A percentile compares a stretch with the other conserved stretches of the same genome.
These are phyloP conservation scores for Teleiodes luculella DNA, from an alignment of 2,888 invertebrate species.

Conservation along the genomic window DNA sequence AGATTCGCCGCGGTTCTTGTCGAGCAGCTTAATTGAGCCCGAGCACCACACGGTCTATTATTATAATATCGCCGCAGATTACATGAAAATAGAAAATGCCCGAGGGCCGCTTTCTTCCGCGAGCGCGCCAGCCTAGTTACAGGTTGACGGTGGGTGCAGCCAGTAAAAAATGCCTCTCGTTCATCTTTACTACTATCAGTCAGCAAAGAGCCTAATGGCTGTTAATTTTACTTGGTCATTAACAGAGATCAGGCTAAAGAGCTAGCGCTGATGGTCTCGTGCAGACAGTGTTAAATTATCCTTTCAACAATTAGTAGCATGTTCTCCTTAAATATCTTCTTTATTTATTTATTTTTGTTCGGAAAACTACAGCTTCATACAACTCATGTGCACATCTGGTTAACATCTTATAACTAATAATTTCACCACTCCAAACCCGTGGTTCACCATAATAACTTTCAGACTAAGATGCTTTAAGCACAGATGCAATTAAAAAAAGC, in stretches of 20 bases:
- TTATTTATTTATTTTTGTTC: too few relatives aligned
- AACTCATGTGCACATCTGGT: too few relatives aligned
- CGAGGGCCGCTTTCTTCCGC: slow-evolving; percentile 67
- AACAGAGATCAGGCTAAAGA: neutral
- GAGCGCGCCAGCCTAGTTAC: slow-evolving; percentile 46
- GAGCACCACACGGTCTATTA: slow-evolving; percentile 54
- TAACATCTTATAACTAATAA: too few relatives aligned
- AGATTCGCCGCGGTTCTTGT: slow-evolving; percentile 45
- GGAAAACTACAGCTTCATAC: too few relatives aligned
- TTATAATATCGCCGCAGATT: slow-evolving; percentile 67
- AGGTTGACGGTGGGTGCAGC: slow-evolving; percentile 43
- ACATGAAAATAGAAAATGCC: slow-evolving; percentile 70
- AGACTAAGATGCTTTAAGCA: too few relatives aligned
- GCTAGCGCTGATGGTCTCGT: neutral
- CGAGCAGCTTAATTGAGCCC: slow-evolving; percentile 59
- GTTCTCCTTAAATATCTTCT: too few relatives aligned
- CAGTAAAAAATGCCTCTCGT: slow-evolving; percentile 40
- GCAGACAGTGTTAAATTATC: neutral
- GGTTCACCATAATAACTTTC: too few relatives aligned
- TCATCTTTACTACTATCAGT: slow-evolving; percentile 17
- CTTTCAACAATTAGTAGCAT: neutral
- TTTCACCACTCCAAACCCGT: too few relatives aligned
- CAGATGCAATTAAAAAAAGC: too few relatives aligned
- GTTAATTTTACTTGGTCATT: slow-evolving; percentile 16
- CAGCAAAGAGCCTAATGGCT: slow-evolving; percentile 20